phyloP scores from a whole-genome alignment of 2,888 invertebrate genomes.

The Drosophila cognata region DNA sequence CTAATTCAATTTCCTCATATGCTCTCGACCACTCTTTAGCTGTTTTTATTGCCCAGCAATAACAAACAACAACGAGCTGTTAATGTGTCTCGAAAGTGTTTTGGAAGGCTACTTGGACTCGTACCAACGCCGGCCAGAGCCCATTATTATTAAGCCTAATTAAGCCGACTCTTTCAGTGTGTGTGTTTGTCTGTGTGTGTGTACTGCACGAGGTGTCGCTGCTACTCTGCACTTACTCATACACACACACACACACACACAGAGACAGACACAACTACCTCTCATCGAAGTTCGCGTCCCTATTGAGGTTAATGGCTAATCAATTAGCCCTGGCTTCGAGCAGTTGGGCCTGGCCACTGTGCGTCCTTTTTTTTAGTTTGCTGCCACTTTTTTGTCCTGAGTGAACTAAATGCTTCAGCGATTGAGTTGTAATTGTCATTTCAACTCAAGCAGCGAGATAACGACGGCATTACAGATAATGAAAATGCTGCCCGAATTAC shows the following conservation, averaged over 20 bases:
- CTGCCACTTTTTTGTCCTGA: constrained; percentile 6
- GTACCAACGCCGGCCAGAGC: constrained; percentile 36
- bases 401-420: constrained; percentile 53
- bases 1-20: constrained; percentile 56
- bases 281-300: constrained; percentile 32
- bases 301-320: constrained; percentile 78
- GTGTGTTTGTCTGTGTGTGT: constrained; percentile 19
- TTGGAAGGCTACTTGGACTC: constrained; percentile 57
- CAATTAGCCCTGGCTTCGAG: constrained; percentile 60
- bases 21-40: constrained; percentile 10
- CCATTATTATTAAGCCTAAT: constrained; percentile 80
- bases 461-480: constrained; percentile 33
- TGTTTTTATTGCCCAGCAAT: constrained; percentile 61
- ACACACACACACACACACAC: background rate
- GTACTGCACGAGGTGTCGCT: constrained; percentile 55
- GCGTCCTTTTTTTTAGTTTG: constrained; percentile 8
- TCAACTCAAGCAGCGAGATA: constrained; percentile 34
- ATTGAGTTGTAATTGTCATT: constrained; percentile 75
- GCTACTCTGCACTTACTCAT: constrained; percentile 42
- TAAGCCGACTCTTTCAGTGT: constrained; percentile 52
- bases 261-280: constrained; percentile 5
- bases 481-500: constrained; percentile 43
- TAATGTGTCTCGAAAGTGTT: constrained; percentile 72
- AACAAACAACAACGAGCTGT: constrained; percentile 64
- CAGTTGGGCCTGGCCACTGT: constrained; percentile 44